Percentiles rank a stretch among this genome's conserved stretches.
These are phyloP conservation scores for Hydrotaea cyrtoneurina DNA, from an alignment of 2,888 invertebrate species.

Conservation along the genomic window DNA sequence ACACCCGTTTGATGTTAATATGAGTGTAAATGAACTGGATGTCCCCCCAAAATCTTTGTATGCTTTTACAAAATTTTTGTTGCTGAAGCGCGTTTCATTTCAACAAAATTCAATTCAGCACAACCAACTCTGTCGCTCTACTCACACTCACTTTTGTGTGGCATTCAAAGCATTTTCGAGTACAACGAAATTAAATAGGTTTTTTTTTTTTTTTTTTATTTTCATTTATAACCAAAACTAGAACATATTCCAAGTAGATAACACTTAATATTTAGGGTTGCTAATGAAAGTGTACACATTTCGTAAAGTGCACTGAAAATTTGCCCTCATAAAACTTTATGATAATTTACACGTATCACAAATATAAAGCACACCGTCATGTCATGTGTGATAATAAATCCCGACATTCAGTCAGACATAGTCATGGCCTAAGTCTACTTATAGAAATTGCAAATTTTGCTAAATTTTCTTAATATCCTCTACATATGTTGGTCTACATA, in stretches of 20 bases:
- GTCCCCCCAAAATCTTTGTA: too few species aligned
- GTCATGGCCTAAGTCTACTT: neutral
- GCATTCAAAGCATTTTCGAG: too few species aligned
- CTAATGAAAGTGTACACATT: neutral
- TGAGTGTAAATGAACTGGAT: too few species aligned
- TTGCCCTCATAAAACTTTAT: conserved; percentile 1
- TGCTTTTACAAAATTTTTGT: too few species aligned
- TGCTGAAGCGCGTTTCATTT: too few species aligned
- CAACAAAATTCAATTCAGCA: too few species aligned
- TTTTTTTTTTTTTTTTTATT: too few species aligned
- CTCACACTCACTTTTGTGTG: too few species aligned
- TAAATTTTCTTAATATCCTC: conserved; percentile 5
- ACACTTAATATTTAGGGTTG: neutral
- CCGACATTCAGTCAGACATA: neutral
- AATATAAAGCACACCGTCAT: conserved; percentile 7
- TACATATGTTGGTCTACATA: neutral
- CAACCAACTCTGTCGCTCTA: too few species aligned
- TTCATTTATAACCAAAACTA: neutral
- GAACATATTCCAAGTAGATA: neutral
- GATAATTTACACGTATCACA: conserved; percentile 21
- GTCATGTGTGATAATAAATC: neutral
- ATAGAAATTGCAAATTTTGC: conserved; percentile 14
- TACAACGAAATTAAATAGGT: too few species aligned
- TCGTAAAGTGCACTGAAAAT: neutral
- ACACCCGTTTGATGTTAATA: too few species aligned